These are phyloP conservation scores for Acanthosepion pharaonis DNA, from an alignment of 2,888 invertebrate genomes.

Conservation along the genomic window DNA sequence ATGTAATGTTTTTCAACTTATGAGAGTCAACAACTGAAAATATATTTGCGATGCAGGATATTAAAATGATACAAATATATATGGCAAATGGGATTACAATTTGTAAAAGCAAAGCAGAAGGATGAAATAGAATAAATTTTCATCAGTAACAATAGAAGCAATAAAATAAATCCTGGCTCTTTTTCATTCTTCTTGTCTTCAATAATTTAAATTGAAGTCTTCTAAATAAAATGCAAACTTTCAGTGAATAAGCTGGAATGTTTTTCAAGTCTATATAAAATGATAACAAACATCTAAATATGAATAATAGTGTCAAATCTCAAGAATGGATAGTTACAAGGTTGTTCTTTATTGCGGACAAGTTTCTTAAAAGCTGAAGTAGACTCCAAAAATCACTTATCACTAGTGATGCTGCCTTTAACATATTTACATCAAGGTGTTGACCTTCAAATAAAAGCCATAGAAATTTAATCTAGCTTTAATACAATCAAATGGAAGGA, in stretches of 20 bases:
- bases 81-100: neutral
- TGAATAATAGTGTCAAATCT: neutral
- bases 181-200: neutral
- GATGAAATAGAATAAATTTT: neutral
- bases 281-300: neutral
- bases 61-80: neutral
- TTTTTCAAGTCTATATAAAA: neutral
- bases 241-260: neutral
- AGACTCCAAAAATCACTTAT: neutral
- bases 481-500: neutral
- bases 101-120: neutral
- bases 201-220: neutral
- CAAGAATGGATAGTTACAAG: neutral
- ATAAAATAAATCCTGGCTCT: neutral
- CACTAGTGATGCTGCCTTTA: neutral
- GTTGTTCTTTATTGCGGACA: neutral
- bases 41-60: neutral
- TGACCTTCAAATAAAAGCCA: neutral
- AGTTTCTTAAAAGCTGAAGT: neutral
- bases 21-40: neutral
- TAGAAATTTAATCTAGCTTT: neutral
- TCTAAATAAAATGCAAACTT: neutral
- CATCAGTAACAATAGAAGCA: neutral
- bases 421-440: neutral
- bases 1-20: neutral